These are phyloP conservation scores for Rhyacophila evoluta DNA, from an alignment of 2,888 invertebrate genomes.

Conservation along the genomic window DNA sequence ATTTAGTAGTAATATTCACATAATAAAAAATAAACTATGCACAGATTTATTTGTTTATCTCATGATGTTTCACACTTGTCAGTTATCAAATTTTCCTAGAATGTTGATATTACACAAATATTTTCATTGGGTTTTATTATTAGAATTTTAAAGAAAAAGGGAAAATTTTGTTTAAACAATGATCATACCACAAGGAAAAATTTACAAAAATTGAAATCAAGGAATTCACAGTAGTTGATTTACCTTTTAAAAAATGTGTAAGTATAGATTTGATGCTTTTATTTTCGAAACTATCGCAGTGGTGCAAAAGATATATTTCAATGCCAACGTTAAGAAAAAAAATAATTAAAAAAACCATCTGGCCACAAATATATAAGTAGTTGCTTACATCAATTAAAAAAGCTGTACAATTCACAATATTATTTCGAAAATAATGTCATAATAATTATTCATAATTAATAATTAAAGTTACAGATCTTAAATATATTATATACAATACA, in stretches of 20 bases:
- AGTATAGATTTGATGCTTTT: not conserved
- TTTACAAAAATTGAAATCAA: not conserved
- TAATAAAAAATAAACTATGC: conserved; percentile 79
- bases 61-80: conserved; percentile 52
- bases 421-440: conserved; percentile 45
- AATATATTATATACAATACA: conserved; percentile 46
- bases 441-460: conserved; percentile 38
- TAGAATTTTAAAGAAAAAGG: not conserved
- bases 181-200: not conserved
- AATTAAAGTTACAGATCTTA: conserved; percentile 32
- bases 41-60: conserved; percentile 68
- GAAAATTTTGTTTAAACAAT: no score
- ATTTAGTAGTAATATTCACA: conserved; percentile 71
- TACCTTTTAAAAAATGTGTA: not conserved
- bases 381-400: conserved; percentile 43
- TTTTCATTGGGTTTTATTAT: conserved; percentile 19
- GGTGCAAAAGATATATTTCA: not conserved
- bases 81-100: conserved; percentile 42
- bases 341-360: conserved; percentile 37
- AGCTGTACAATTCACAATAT: conserved; percentile 52
- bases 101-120: conserved; percentile 46
- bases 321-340: no score
- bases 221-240: not conserved
- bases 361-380: conserved; percentile 43
- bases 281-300: not conserved